Evolutionary conservation across 2,113 vertebrate species (phyloP), one percentile per base, ranked within the genome.

Genomic region (Rafetus swinhoei): DNA sequence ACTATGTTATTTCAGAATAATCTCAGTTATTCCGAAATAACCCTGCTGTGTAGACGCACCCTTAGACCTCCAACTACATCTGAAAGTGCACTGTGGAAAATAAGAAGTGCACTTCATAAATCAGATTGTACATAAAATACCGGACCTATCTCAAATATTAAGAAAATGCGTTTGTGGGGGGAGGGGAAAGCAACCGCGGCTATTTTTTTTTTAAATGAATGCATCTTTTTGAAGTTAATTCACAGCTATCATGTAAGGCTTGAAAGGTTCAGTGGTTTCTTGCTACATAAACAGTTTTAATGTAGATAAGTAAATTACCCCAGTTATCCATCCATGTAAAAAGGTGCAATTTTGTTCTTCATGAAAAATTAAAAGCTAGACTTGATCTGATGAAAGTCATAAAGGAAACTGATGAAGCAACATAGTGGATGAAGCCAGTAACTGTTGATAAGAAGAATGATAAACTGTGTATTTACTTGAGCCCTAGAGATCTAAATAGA

Each of bases 341-440:
- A 97, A 98, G 96, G 86, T 93, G 87, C 56, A 95, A 60, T 97
- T 97, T 97, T 96, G 95, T 85, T 94, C 81, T 94, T 97, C 95
- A 95, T 97, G 97, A 98, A 97, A 97, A 97, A 98, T 97, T 97
- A 94, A 98, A 95, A 85, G 86, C 87, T 86, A 79, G 81, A 95
- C 96, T 93, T 95, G 94, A 97, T 94, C 95, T 92, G 92, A 96
- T 96, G 96, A 81, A 93, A 93, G 89, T 85, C 29, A 0, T 93
- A 79, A 94, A 95, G 85, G 87, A 90, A 96, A 95, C 22, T 50
- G 88, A 95, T 84, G 93, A 96, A 95, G 85, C 88, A 94, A 90
- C 93, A 82, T 93, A 87, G 82, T 45, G 53, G 65, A 18, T 82
- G 74, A 96, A 90, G 95, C 86, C 87, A 45, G 92, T 3, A 1